These are phyloP conservation scores for Forbesichthys agassizii DNA, from an alignment of 2,113 vertebrate species.

Conservation along the genomic window DNA sequence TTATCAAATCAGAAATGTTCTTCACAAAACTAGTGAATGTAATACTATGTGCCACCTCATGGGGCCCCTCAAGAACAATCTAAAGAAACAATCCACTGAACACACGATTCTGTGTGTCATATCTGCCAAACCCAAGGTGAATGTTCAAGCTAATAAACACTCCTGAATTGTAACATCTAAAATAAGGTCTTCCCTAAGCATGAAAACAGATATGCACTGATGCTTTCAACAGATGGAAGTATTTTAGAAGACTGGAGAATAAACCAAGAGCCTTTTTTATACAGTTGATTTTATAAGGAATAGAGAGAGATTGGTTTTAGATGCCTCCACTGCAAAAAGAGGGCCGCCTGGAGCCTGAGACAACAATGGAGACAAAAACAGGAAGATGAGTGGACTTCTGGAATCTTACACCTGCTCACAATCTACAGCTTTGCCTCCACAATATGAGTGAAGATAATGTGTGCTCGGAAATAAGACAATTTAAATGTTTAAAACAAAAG, in stretches of 20 bases:
- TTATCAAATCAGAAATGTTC: no score
- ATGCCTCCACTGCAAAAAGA: slow-evolving; percentile 32
- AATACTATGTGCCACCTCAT: no score
- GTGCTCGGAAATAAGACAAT: slow-evolving; percentile 1
- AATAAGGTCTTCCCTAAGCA: neutral
- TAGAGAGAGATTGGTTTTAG: slow-evolving; percentile 46
- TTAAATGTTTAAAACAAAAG: no score
- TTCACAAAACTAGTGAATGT: no score
- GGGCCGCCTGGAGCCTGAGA: slow-evolving; percentile 13
- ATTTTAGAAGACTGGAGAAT: neutral
- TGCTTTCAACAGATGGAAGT: slow-evolving; percentile 6
- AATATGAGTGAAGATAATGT: slow-evolving; percentile 6
- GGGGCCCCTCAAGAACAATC: no score
- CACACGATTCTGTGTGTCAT: no score
- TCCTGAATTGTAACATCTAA: neutral
- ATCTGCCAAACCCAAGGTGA: no score
- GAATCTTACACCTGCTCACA: slow-evolving; percentile 56
- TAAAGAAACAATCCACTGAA: no score
- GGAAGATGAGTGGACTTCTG: slow-evolving; percentile 56
- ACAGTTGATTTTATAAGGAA: slow-evolving; percentile 12
- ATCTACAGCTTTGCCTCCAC: slow-evolving; percentile 6
- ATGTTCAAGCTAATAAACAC: no score
- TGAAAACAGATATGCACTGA: slow-evolving; percentile 4
- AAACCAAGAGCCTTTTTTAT: neutral
- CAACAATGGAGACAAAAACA: slow-evolving; percentile 66